Conservation (phyloP, 2,797 vertebrate species). For the Myripristis jacobus region DNA sequence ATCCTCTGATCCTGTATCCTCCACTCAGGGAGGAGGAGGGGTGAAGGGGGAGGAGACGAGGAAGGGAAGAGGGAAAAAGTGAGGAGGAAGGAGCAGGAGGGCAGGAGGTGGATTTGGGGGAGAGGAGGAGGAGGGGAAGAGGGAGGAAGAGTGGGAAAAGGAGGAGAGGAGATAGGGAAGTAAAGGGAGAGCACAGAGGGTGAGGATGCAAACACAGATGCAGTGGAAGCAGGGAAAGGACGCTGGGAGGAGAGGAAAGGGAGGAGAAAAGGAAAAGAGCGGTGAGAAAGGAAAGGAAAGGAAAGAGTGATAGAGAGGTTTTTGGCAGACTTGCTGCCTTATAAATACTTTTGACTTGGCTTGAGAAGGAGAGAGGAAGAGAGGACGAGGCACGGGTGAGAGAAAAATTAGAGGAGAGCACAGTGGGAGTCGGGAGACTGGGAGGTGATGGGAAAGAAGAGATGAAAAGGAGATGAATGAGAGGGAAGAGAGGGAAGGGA, state of each 20-base stretch:
- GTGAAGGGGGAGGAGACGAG: constrained; percentile 75
- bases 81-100: constrained; percentile 61
- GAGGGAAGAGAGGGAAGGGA: background rate
- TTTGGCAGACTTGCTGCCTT: constrained; percentile 3
- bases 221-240: too few relatives aligned
- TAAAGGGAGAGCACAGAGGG: constrained; percentile 31
- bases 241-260: too few relatives aligned
- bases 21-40: constrained; percentile 84
- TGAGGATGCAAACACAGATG: too few relatives aligned
- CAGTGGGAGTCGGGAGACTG: too few relatives aligned
- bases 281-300: background rate
- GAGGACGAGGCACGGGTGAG: background rate
- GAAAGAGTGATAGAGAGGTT: background rate
- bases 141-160: constrained; percentile 39
- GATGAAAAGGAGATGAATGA: background rate
- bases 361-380: background rate
- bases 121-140: constrained; percentile 24
- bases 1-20: constrained; percentile 89
- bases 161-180: constrained; percentile 34
- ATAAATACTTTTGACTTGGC: constrained; percentile 43
- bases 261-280: too few relatives aligned
- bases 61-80: too few relatives aligned
- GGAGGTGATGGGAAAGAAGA: background rate
- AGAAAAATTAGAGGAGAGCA: too few relatives aligned
- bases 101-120: constrained; percentile 22